Evolutionary conservation across 2,888 invertebrate genomes (phyloP).

Genomic region (Ormyrus nitidulus): DNA sequence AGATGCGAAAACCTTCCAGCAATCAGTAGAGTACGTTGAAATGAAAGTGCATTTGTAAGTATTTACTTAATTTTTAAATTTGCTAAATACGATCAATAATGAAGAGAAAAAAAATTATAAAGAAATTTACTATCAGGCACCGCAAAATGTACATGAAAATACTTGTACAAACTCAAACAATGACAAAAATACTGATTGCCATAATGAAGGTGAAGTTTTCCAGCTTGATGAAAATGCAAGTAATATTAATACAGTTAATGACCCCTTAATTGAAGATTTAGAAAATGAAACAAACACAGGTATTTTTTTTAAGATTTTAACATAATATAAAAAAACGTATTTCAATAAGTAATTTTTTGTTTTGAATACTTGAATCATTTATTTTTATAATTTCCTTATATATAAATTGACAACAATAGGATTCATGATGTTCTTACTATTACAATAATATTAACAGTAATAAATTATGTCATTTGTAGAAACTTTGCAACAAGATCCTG

Average conservation of each 20-base stretch:
- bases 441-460: background rate
- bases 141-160: background rate
- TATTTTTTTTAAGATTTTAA: background rate
- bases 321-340: too few species aligned
- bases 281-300: too few species aligned
- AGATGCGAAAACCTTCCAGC: background rate
- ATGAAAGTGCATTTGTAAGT: too few species aligned
- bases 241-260: too few species aligned
- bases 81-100: background rate
- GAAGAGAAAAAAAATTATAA: background rate
- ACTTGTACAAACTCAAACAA: too few species aligned
- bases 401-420: too few species aligned
- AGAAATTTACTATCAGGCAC: background rate
- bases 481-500: background rate
- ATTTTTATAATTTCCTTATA: background rate
- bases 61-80: background rate
- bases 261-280: too few species aligned
- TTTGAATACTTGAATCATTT: background rate
- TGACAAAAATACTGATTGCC: too few species aligned
- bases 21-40: too few species aligned
- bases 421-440: too few species aligned
- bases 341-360: background rate
- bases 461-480: background rate
- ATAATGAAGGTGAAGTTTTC: too few species aligned
- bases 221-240: too few species aligned